These are phyloP conservation scores for Toxotes lorentzi DNA, from an alignment of 2,797 vertebrate genomes.

Conservation along the genomic window DNA sequence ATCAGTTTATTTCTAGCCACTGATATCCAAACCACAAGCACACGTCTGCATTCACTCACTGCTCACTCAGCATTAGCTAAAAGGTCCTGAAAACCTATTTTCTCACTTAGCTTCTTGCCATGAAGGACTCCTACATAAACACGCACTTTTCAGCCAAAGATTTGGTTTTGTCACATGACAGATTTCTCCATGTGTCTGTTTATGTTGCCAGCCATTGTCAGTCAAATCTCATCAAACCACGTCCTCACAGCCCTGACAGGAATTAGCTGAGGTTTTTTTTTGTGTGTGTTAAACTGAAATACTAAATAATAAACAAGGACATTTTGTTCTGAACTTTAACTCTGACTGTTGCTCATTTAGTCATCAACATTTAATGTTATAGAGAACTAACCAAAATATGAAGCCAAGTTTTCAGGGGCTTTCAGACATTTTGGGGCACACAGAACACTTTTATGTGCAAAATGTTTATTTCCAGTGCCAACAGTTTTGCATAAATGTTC, in stretches of 20 bases:
- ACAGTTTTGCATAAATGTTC: not conserved
- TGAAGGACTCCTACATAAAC: not conserved
- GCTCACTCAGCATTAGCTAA: too few relatives aligned
- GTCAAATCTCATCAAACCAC: conserved; percentile 20
- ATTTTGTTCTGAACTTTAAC: conserved; percentile 15
- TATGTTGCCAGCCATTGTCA: not conserved
- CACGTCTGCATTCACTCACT: too few relatives aligned
- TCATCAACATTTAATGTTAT: conserved; percentile 3
- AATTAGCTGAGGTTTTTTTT: not conserved
- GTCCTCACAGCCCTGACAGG: not conserved
- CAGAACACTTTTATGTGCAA: not conserved
- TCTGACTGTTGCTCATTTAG: conserved; percentile 25
- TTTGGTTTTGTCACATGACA: not conserved
- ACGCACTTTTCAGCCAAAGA: not conserved
- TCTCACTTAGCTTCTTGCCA: conserved; percentile 12
- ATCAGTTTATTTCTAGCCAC: conserved; percentile 65
- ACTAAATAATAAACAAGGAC: conserved; percentile 11
- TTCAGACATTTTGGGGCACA: not conserved
- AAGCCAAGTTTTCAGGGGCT: conserved; percentile 12
- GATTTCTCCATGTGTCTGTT: not conserved
- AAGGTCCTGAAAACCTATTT: conserved; percentile 13
- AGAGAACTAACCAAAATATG: not conserved
- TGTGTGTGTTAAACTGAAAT: not conserved
- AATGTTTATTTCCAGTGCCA: conserved; percentile 10
- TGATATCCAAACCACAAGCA: conserved; percentile 50